These are phyloP conservation scores for Drosophila kambysellisi DNA, from an alignment of 2,888 invertebrate species.

Conservation along the genomic window DNA sequence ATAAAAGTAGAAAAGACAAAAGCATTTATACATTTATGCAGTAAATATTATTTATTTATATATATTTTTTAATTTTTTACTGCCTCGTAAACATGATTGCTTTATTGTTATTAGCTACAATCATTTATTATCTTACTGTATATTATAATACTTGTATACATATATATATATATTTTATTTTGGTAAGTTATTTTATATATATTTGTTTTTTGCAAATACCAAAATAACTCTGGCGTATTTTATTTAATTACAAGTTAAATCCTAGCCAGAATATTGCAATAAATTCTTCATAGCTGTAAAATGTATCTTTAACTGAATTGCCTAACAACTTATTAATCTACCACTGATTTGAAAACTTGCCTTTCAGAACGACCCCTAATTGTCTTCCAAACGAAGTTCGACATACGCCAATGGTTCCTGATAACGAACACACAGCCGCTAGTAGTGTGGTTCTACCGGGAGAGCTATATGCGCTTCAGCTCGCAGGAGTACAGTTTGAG, in stretches of 20 bases:
- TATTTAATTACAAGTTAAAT: not conserved
- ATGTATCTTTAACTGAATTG: not conserved
- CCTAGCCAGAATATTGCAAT: not conserved
- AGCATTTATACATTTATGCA: not conserved
- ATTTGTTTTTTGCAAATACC: too few species aligned
- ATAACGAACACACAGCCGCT: constrained; percentile 96
- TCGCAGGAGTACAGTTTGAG: constrained; percentile 94
- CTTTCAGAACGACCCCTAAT: constrained; percentile 93
- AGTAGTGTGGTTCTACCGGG: constrained; percentile 96
- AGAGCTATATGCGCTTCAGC: constrained; percentile 96
- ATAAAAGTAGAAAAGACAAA: not conserved
- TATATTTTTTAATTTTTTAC: not conserved
- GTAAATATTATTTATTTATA: not conserved
- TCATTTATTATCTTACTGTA: not conserved
- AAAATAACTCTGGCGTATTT: too few species aligned
- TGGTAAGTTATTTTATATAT: too few species aligned
- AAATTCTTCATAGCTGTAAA: not conserved
- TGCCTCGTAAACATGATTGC: not conserved
- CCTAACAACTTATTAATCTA: not conserved
- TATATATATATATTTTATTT: not conserved
- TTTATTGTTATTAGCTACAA: not conserved
- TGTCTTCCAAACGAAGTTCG: constrained; percentile 96
- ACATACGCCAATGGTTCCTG: constrained; percentile 97
- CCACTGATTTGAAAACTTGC: not conserved
- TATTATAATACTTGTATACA: not conserved